These are phyloP conservation scores for Chelonoidis abingdonii DNA, from an alignment of 2,113 vertebrate species.

Conservation along the genomic window DNA sequence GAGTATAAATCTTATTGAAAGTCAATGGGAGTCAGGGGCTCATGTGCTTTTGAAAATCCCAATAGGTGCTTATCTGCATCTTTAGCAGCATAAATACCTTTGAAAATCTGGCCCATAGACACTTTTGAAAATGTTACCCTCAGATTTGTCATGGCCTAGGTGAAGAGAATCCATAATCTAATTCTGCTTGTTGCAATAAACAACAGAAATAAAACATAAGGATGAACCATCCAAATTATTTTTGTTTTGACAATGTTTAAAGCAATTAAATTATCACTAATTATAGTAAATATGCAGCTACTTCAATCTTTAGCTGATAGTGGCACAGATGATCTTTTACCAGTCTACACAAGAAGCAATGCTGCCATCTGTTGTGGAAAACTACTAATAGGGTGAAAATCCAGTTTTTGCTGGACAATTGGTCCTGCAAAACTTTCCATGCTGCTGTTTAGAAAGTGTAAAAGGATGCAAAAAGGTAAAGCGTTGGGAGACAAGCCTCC, in stretches of 20 bases:
- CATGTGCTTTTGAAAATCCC: no score
- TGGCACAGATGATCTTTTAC: not conserved
- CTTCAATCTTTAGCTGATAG: not conserved
- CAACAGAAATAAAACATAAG: not conserved
- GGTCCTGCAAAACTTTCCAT: not conserved
- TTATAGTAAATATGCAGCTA: not conserved
- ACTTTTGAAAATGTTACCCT: fast-evolving
- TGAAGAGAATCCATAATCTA: fast-evolving
- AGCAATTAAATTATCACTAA: fast-evolving
- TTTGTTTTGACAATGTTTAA: fast-evolving
- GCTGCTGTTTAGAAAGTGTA: not conserved
- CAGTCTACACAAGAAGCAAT: fast-evolving
- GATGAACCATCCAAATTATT: fast-evolving
- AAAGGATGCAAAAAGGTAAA: fast-evolving
- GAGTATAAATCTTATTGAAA: no score
- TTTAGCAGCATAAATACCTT: no score
- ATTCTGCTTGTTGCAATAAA: fast-evolving
- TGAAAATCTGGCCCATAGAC: fast-evolving
- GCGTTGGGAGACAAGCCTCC: fast-evolving
- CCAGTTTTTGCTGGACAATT: fast-evolving
- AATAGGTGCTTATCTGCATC: no score
- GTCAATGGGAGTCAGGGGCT: not conserved
- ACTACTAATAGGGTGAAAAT: fast-evolving
- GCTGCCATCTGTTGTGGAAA: not conserved
- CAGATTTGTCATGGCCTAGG: fast-evolving